These are phyloP conservation scores for Motacilla tschutschensis DNA, from an alignment of 2,113 vertebrate species.

Conservation along the genomic window DNA sequence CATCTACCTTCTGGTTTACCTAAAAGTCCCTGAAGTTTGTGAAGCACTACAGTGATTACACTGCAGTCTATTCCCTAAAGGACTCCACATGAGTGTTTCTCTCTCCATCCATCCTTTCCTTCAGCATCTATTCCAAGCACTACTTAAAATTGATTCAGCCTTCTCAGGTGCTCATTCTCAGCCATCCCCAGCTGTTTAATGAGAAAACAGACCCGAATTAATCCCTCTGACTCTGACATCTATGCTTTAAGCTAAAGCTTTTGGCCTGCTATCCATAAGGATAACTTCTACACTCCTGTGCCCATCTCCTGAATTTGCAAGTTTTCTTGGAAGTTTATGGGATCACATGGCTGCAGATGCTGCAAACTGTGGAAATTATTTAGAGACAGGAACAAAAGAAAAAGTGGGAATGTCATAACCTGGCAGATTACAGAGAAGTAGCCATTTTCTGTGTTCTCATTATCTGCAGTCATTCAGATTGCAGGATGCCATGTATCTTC, in stretches of 20 bases:
- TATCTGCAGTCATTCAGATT: neutral
- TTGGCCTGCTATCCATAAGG: neutral
- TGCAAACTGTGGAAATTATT: neutral
- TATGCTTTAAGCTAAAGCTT: neutral
- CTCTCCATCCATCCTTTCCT: neutral
- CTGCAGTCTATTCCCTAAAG: neutral
- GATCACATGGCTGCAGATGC: neutral
- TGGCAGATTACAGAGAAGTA: neutral
- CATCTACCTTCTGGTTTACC: neutral
- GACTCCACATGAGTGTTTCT: fast-evolving
- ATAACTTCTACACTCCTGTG: neutral
- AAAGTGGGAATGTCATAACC: neutral
- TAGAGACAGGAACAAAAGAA: neutral
- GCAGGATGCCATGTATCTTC: neutral
- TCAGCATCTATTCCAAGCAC: neutral
- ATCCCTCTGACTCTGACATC: neutral
- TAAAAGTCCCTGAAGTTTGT: neutral
- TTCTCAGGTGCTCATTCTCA: neutral
- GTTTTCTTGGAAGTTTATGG: neutral
- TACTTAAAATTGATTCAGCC: neutral
- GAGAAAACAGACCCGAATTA: neutral
- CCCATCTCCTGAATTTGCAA: neutral
- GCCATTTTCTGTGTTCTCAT: neutral
- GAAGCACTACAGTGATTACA: neutral
- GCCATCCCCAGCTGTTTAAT: neutral